Base-by-base conservation (phyloP, 2,797 vertebrate genomes). In the Cynodonichthys magdalenae region DNA sequence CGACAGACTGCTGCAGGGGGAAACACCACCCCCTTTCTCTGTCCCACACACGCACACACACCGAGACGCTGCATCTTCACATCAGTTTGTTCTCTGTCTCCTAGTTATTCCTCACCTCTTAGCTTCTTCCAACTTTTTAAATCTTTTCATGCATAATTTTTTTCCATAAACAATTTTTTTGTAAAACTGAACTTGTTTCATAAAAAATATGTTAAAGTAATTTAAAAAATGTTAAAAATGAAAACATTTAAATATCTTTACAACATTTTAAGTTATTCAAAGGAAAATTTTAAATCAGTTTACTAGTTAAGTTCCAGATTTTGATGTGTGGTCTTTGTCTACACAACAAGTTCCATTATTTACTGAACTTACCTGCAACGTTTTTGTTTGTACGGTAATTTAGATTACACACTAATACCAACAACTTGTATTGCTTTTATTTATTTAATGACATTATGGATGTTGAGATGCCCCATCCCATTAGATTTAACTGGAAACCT, bases 1-100 rank as follows among this genome's bases (percentile, higher is more conserved):
- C 82, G 89, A 91, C 86, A 92, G 87, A 90, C 82, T 87, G 87
- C 89, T 90, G 87, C 87, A 84, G 83, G 87, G 83, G 87, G 57
- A 36, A 76, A 81, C 82, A 80, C 80, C 83, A 58, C 77, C 83
- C 72, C 71, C 69, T 69, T 71, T 46, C 66, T 77, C 59, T 63
- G 41, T 59, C 66, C 17, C 42, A 46, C 44, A 46, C n/a, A 46
- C 45, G 61, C 77, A 70, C 4, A 65, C 75, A 79, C 60, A 78
- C 53, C 71, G 41, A 77, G 46, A 79, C 54, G 52, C 80, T 65
- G 19, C 71, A 60, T 62, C 59, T 49, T 75, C 53, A 41, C 69
- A 28, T 74, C 61, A 67, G 59, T 49, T 63, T 66, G 45, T 50
- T 42, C 15, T 45, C 56, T 39, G 24, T 70, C 18, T 41, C 24